Evolutionary conservation across 2,888 invertebrate species (phyloP).

Genomic region (Nephrotoma appendiculata): DNA sequence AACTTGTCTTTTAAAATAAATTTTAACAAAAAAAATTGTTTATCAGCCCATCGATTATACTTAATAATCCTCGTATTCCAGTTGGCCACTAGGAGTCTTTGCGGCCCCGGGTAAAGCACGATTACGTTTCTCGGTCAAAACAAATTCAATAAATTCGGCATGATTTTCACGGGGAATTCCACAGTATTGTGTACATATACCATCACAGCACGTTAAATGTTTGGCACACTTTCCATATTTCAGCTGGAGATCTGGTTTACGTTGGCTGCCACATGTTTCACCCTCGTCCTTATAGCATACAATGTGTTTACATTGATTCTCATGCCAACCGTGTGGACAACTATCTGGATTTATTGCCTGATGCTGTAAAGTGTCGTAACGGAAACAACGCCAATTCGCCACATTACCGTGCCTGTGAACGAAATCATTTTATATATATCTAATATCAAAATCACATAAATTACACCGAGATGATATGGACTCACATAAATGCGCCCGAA

Average conservation of each 20-base stretch:
- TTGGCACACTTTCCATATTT: neutral
- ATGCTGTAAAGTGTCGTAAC: neutral
- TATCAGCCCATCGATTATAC: neutral
- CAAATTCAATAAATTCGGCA: neutral
- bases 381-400: neutral
- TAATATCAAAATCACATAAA: neutral
- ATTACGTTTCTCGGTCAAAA: neutral
- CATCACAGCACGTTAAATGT: neutral
- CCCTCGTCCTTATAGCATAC: neutral
- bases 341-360: neutral
- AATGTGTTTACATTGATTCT: neutral
- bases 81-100: neutral
- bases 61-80: neutral
- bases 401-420: neutral
- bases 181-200: neutral
- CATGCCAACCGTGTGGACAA: neutral
- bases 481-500: neutral
- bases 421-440: neutral
- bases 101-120: too few species aligned
- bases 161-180: neutral
- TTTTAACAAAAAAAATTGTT: neutral
- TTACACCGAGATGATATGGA: neutral
- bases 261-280: neutral
- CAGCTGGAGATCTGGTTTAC: neutral
- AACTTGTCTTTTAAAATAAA: neutral